Evolutionary conservation across 2,797 vertebrate species (phyloP).

Genomic region (Mus spretus): DNA sequence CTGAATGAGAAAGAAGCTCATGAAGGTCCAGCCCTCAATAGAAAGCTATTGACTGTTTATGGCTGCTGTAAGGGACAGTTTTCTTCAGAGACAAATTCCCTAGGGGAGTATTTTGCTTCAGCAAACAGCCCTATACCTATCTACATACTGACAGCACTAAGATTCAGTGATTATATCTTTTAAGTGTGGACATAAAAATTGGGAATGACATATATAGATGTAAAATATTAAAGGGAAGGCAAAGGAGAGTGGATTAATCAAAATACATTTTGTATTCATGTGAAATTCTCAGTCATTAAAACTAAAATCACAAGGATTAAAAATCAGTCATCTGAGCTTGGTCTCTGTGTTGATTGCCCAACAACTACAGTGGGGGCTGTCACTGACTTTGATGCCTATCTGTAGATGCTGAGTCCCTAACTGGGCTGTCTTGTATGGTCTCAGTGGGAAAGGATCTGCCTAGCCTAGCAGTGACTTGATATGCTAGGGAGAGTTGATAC

Average conservation of each 20-base stretch:
- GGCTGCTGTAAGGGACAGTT: not conserved
- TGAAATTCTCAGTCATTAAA: not conserved
- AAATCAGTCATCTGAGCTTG: no score
- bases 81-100: not conserved
- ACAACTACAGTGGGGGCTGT: no score
- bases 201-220: not conserved
- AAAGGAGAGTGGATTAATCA: not conserved
- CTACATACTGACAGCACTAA: not conserved
- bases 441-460: no score
- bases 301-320: not conserved
- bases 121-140: not conserved
- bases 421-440: no score
- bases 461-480: no score
- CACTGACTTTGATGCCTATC: no score
- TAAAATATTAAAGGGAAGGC: not conserved
- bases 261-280: not conserved
- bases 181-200: not conserved
- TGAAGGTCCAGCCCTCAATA: not conserved
- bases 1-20: not conserved
- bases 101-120: not conserved
- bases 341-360: no score
- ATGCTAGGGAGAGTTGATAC: no score
- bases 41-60: not conserved
- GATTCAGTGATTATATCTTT: not conserved
- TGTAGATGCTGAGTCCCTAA: no score